Evolutionary conservation across 2,888 invertebrate species (phyloP), one percentile per base, ranked within the genome.

Genomic region (Pachliopta kotzebuea): DNA sequence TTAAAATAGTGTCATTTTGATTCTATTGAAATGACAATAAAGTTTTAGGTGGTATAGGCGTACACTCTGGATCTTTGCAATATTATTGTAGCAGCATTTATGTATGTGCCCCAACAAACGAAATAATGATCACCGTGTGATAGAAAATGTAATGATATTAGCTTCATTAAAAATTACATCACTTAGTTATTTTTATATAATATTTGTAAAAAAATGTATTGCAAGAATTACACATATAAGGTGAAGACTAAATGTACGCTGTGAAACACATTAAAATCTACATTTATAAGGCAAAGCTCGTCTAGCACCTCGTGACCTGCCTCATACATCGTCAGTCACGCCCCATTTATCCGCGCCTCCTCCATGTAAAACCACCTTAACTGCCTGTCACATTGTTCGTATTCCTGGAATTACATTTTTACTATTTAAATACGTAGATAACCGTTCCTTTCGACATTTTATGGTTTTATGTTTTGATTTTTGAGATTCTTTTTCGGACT

Each of bases 331-430:
- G 72, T 72, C 76, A 78, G 86, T 85, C 85, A 87, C 86, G 88
- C 84, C 87, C 86, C 87, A 86, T 88, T 85, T 83, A 76, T 76
- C 73, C 76, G 74, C 74, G 76, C 75, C 74, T 76, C 74, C 70
- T 70, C 70, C 69, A 70, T 79, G 78, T 79, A 74, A 73, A 74
- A 76, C 77, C 74, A 75, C 74, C 74, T 78, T 78, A 77, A 79
- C 70, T 75, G 71, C 72, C 72, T 73, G 72, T 74, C 70, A 70
- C 75, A 79, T 77, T 79, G 79, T 79, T 77, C 74, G 62, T 63
- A 56, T 71, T 71, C 73, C 67, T 61, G 69, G 69, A 70, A 74
- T 67, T 68, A 69, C 54, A 64, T 66, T 69, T 63, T 63, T 62
- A 66, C 24, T 55, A 20, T 42, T 66, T 56, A 37, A 58, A 60